Evolutionary conservation across 2,888 invertebrate species (phyloP).

Genomic region (Drosophila setosimentum): DNA sequence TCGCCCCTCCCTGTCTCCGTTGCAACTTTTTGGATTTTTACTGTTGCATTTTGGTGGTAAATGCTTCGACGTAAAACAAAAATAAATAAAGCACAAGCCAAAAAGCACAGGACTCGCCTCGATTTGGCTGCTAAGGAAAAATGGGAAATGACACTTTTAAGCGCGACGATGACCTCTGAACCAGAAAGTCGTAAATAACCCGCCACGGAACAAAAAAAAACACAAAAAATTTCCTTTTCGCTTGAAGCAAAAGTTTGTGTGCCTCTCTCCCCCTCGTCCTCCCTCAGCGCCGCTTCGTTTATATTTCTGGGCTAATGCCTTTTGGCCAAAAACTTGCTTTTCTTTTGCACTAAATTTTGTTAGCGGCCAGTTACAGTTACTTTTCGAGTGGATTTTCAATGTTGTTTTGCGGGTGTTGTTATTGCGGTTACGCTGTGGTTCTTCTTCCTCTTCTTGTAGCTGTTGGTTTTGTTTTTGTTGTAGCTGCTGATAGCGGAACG

Average conservation of each 20-base stretch:
- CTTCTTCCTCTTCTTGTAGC: neutral
- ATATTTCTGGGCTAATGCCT: slow-evolving; percentile 73
- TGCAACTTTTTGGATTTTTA: slow-evolving; percentile 37
- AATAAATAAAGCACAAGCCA: slow-evolving; percentile 10
- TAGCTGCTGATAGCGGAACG: slow-evolving; percentile 38
- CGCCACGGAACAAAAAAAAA: slow-evolving; percentile 19
- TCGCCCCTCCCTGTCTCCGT: neutral
- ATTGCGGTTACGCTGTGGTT: slow-evolving; percentile 59
- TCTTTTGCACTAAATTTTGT: slow-evolving; percentile 77
- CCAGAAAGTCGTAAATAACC: slow-evolving; percentile 84
- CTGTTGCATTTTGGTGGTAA: slow-evolving; percentile 65
- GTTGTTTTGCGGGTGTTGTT: slow-evolving; percentile 74
- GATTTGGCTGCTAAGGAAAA: slow-evolving; percentile 35
- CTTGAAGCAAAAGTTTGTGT: slow-evolving; percentile 39
- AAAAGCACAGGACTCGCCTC: slow-evolving; percentile 22
- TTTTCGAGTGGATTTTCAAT: slow-evolving; percentile 63
- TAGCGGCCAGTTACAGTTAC: slow-evolving; percentile 76
- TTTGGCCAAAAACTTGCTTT: slow-evolving; percentile 69
- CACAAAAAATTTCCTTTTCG: slow-evolving; percentile 64
- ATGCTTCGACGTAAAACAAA: slow-evolving; percentile 55
- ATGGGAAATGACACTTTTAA: slow-evolving; percentile 82
- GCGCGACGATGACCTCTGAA: slow-evolving; percentile 82
- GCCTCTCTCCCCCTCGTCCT: neutral
- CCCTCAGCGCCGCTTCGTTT: neutral
- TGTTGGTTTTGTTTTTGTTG: slow-evolving; percentile 1